Percentiles rank a stretch among this genome's conserved stretches.
Evolutionary conservation across 2,888 invertebrate genomes (phyloP).

Genomic region (Operophtera brumata): DNA sequence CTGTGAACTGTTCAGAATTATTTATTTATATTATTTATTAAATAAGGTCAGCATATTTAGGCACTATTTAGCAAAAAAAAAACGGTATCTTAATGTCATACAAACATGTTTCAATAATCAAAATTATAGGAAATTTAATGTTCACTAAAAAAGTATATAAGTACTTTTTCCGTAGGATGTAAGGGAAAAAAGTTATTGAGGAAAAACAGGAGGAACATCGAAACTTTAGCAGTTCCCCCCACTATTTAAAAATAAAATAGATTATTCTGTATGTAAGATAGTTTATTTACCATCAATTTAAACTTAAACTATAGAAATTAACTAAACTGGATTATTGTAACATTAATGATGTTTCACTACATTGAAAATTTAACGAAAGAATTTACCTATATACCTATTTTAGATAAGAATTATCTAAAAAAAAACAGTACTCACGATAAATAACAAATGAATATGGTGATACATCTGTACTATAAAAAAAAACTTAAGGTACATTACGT

Average conservation of each 20-base stretch:
- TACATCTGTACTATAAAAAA: neutral
- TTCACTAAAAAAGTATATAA: too few relatives aligned
- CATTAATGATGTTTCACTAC: conserved; percentile 55
- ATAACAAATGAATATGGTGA: neutral
- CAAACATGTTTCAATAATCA: too few relatives aligned
- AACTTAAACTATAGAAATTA: conserved; percentile 66
- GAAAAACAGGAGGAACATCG: too few relatives aligned
- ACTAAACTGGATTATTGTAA: conserved; percentile 67
- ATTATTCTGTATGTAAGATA: conserved; percentile 51
- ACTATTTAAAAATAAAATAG: conserved; percentile 11
- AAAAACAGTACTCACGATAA: conserved; percentile 48
- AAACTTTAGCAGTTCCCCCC: too few relatives aligned
- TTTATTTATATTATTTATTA: too few relatives aligned
- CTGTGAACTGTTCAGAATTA: too few relatives aligned
- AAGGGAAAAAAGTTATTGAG: too few relatives aligned
- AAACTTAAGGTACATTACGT: neutral
- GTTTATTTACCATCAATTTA: conserved; percentile 73
- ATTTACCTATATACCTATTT: conserved; percentile 34
- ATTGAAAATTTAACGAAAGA: conserved; percentile 38
- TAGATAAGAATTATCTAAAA: conserved; percentile 42
- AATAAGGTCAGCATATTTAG: too few relatives aligned
- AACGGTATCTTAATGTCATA: too few relatives aligned
- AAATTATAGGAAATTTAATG: too few relatives aligned
- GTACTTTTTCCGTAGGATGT: too few relatives aligned
- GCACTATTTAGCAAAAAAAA: too few relatives aligned